Evolutionary conservation across 1,140 invertebrate species (phyloP), one percentile per base, ranked within the genome.

Genomic region (Eueides isabella): DNA sequence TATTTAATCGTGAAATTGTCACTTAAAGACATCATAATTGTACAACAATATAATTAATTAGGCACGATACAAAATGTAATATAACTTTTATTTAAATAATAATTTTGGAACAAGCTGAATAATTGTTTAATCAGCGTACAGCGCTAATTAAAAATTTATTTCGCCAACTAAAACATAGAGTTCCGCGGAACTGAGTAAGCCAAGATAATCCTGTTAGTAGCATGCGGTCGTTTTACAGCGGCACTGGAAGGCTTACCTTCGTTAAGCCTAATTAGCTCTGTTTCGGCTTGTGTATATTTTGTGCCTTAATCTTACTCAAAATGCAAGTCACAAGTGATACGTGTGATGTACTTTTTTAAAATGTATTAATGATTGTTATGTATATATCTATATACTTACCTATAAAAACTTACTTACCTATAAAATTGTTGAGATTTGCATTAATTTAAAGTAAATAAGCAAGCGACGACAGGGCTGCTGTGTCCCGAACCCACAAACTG

Each of bases 191-290:
- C 29, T 30, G 61, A 63, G 29, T 63, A 63, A 63, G 29, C 61
- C 61, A 31, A n/a, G 61, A 63, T 65, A 71, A 71, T 71, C 69
- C 35, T 44, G 69, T 71, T 71, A 64, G 69, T 30, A 61, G 69
- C 23, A 44, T 71, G 69, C 61, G 69, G 69, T 71, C 61, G 61
- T 29, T 71, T 63, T 48, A 31, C 38, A 71, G 29, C 19, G 9
- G 38, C 35, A 71, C 30, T 55, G 68, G 28, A 23, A 55, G 23
- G 23, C 69, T 44, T 33, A 63, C 69, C 62, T 71, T 71, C 70
- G 70, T 71, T 71, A 71, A 48, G 61, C 44, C 38, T 71, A 71
- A 71, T 71, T 71, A 71, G 70, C 30, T 71, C 38, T 33, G 62
- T 48, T 71, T 71, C 61, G 38, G 62, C 41, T 44, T 65, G 62